Conservation (phyloP, 2,113 vertebrate species). For the Murina feae region DNA sequence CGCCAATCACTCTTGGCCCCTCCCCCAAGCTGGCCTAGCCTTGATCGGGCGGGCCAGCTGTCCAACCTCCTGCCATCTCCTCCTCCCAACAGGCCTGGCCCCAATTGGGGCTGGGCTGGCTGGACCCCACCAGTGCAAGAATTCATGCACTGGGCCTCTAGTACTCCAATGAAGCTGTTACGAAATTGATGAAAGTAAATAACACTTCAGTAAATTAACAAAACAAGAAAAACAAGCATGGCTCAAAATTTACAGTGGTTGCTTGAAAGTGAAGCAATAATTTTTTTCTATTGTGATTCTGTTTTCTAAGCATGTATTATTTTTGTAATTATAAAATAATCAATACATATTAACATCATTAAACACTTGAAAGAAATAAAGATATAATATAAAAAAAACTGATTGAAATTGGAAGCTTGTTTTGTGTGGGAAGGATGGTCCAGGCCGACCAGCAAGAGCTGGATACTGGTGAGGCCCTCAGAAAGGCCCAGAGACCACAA, state of each 20-base stretch:
- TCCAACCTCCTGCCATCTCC: no score
- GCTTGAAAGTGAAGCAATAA: not conserved
- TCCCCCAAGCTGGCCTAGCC: no score
- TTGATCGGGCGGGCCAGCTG: no score
- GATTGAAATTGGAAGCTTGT: not conserved
- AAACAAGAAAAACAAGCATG: not conserved
- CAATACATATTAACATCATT: not conserved
- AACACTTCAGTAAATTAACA: not conserved
- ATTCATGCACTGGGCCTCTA: no score
- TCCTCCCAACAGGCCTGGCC: no score
- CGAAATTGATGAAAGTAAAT: not conserved
- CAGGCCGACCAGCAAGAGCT: not conserved
- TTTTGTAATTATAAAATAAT: not conserved
- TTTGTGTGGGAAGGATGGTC: not conserved
- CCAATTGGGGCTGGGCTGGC: no score
- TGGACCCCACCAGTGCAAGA: no score
- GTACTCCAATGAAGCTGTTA: not conserved
- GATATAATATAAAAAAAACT: not conserved
- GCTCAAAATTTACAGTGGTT: not conserved
- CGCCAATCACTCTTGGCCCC: no score
- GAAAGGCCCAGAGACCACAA: not conserved
- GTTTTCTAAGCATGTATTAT: not conserved
- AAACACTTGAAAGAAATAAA: not conserved
- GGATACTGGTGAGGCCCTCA: not conserved
- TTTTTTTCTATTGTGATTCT: not conserved